Conservation (phyloP, 2,113 vertebrate species). For the Chionodraco myersi region DNA sequence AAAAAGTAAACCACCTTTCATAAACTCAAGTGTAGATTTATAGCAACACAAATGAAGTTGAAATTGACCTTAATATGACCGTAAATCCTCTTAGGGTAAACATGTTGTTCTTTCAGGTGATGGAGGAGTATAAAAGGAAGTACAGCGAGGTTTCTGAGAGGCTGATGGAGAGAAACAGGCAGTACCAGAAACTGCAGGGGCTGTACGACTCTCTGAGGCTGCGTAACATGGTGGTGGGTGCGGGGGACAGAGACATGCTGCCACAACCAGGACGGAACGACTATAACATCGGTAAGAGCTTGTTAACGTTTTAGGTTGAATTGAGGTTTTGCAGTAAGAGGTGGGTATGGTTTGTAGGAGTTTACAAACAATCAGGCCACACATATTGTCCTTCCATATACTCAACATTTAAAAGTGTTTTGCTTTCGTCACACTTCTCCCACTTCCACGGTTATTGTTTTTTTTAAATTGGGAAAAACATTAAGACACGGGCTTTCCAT, state of each 20-base stretch:
- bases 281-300: constrained; percentile 62
- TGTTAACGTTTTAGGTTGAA: neutral
- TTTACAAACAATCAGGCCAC: neutral
- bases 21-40: neutral
- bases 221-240: constrained; percentile 85
- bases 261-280: constrained; percentile 31
- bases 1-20: constrained; percentile 81
- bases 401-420: too few species aligned
- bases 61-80: neutral
- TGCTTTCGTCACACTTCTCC: too few species aligned
- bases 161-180: constrained; percentile 90
- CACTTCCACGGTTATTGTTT: too few species aligned
- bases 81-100: too few species aligned
- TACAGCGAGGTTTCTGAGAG: constrained; percentile 91
- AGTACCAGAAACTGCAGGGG: constrained; percentile 91
- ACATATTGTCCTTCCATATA: too few species aligned
- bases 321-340: neutral
- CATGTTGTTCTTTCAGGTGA: constrained; percentile 69
- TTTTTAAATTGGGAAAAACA: too few species aligned
- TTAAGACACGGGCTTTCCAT: too few species aligned
- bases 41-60: neutral
- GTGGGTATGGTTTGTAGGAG: neutral
- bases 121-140: constrained; percentile 93
- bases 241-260: constrained; percentile 61
- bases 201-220: constrained; percentile 90